Conservation (phyloP, 2,888 invertebrate species). For the Lydus trimaculatus region DNA sequence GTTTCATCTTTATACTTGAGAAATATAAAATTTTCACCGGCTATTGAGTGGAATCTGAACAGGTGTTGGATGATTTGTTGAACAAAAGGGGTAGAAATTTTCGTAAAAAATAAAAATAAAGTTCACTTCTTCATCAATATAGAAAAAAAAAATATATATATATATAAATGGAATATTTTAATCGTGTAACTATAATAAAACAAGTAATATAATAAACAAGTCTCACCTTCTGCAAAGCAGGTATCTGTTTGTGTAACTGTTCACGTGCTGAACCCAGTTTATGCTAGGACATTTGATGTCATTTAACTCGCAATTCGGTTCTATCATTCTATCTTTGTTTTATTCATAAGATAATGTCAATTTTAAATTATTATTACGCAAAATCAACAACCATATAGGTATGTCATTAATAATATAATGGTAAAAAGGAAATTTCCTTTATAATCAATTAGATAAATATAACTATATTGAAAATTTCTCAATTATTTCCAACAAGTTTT, state of each 20-base stretch:
- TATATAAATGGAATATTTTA: background rate
- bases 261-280: constrained; percentile 34
- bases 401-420: too few relatives aligned
- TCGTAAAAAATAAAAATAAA: too few relatives aligned
- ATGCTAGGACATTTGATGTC: constrained; percentile 35
- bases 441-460: too few relatives aligned
- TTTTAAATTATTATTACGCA: background rate
- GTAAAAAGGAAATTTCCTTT: too few relatives aligned
- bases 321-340: constrained; percentile 13
- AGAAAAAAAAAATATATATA: background rate
- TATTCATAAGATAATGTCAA: background rate
- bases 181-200: constrained; percentile 12
- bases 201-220: constrained; percentile 11
- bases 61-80: too few relatives aligned
- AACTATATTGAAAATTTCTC: too few relatives aligned
- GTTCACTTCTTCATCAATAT: too few relatives aligned
- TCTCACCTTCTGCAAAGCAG: constrained; percentile 27
- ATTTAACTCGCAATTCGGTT: constrained; percentile 35
- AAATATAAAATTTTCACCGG: background rate
- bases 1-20: background rate
- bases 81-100: too few relatives aligned
- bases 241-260: constrained; percentile 34
- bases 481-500: too few relatives aligned
- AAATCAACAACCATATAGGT: background rate
- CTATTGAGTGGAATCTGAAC: background rate